Evolutionary conservation across 1,140 invertebrate genomes (phyloP), one percentile per base, ranked within the genome.

Genomic region (Oryzaephilus surinamensis): DNA sequence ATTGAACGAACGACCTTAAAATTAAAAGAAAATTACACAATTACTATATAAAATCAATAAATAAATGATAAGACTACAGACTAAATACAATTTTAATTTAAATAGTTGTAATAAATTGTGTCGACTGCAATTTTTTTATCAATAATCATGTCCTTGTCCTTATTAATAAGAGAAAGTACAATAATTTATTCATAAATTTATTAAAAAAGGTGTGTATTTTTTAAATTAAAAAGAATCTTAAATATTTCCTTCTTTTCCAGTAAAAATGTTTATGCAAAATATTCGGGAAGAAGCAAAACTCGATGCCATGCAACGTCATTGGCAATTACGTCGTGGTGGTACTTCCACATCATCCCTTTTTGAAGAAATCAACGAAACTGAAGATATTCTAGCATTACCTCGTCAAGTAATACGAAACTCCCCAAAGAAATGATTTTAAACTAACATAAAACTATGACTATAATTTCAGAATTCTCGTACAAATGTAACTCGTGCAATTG

Each of bases 211-310:
- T n/a, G n/a, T n/a, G n/a, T n/a, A n/a, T n/a, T n/a, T n/a, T n/a
- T n/a, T n/a, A n/a, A n/a, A n/a, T n/a, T n/a, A n/a, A n/a, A n/a
- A n/a, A n/a, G n/a, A 23, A 23, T 23, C 6, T 6, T 23, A 23
- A 23, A 6, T 23, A 23, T 6, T 23, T 23, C n/a, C n/a, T 23
- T n/a, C n/a, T 6, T 23, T n/a, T 23, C 6, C n/a, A 17, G 4
- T 7, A 20, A 38, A 36, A 20, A 51, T 49, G 49, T 40, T 45
- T 12, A 20, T 45, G n/a, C 39, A 45, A 46, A 46, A 26, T 29
- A 20, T 41, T 4, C 42, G 55, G 41, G 56, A 54, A 48, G 54
- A 58, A 24, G 48, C 48, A 19, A 50, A 56, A 46, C 42, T 58
- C n/a, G 45, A 50, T 13, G 52, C 46, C 3, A 53, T 58, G 56